phyloP scores from a whole-genome alignment of 2,113 vertebrate genomes.

The Mobula hypostoma region DNA sequence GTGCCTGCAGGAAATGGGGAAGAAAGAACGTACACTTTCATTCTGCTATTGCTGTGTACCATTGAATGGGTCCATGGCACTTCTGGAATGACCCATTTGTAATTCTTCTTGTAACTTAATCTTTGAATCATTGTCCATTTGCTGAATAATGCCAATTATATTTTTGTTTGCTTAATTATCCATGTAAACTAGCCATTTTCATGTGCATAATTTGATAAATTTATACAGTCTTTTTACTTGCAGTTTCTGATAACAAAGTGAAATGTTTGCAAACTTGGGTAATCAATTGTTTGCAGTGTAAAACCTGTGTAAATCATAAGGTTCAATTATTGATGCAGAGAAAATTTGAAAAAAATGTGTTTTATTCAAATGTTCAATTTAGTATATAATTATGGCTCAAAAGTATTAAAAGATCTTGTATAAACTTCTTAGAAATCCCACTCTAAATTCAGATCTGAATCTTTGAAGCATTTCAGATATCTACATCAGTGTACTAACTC shows the following conservation, averaged over 20 bases:
- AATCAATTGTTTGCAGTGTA: slow-evolving; percentile 33
- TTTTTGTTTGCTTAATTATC: slow-evolving; percentile 34
- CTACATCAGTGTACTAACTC: not conserved
- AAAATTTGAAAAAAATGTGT: slow-evolving; percentile 10
- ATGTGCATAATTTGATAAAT: slow-evolving; percentile 5
- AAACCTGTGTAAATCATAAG: slow-evolving; percentile 34
- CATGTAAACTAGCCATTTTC: slow-evolving; percentile 32
- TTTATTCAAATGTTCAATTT: not conserved
- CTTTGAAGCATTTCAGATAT: not conserved
- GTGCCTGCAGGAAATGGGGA: not conserved
- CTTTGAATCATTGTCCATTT: slow-evolving; percentile 24
- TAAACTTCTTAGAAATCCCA: not conserved
- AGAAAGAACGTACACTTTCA: not conserved
- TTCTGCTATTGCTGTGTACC: not conserved
- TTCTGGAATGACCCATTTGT: not conserved
- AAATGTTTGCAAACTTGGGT: slow-evolving; percentile 19
- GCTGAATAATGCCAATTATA: slow-evolving; percentile 34
- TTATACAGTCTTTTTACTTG: slow-evolving; percentile 2
- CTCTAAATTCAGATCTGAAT: slow-evolving; percentile 1
- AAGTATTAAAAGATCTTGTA: slow-evolving; percentile 1
- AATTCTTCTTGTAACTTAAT: slow-evolving; percentile 18
- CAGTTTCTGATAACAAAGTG: not conserved
- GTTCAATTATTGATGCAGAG: slow-evolving; percentile 19
- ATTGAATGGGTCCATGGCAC: not conserved
- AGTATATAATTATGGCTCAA: slow-evolving; percentile 7